phyloP scores from a whole-genome alignment of 2,797 vertebrate species.

The Champsocephalus esox region DNA sequence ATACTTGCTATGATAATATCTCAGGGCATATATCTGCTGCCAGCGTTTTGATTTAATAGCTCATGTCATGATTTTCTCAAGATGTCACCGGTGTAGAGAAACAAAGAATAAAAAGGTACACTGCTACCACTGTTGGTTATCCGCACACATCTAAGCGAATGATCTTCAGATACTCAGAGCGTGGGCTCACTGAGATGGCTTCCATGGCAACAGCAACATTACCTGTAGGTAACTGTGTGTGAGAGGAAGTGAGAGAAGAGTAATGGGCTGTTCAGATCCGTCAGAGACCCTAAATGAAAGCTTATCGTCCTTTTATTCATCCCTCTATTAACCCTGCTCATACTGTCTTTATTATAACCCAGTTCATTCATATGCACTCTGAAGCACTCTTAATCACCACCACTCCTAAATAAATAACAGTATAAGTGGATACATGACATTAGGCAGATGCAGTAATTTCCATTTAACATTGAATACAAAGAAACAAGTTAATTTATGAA shows the following conservation, averaged over 20 bases:
- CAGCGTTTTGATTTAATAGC: neutral
- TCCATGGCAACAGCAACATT: conserved; percentile 78
- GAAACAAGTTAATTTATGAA: neutral
- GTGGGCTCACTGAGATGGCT: conserved; percentile 66
- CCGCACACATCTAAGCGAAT: conserved; percentile 15
- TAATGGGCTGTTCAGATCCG: conserved; percentile 62
- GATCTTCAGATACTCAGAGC: conserved; percentile 47
- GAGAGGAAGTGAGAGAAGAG: neutral
- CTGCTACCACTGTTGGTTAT: neutral
- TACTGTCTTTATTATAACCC: neutral
- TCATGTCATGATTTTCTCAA: neutral
- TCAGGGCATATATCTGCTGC: neutral
- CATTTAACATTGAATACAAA: neutral
- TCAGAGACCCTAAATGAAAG: conserved; percentile 13
- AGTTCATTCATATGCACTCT: neutral
- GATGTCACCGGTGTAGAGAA: neutral
- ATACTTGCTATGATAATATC: neutral
- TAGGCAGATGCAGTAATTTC: conserved; percentile 3
- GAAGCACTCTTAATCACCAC: neutral
- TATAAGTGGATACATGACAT: conserved; percentile 9
- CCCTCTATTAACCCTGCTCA: conserved; percentile 4
- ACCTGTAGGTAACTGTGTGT: conserved; percentile 57
- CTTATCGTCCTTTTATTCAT: conserved; percentile 6
- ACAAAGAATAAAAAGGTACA: neutral
- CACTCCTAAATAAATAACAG: neutral